A percentile compares a stretch with the other conserved stretches of the same genome.
phyloP scores from a whole-genome alignment of 2,888 invertebrate genomes.

The Argyresthia albistria region DNA sequence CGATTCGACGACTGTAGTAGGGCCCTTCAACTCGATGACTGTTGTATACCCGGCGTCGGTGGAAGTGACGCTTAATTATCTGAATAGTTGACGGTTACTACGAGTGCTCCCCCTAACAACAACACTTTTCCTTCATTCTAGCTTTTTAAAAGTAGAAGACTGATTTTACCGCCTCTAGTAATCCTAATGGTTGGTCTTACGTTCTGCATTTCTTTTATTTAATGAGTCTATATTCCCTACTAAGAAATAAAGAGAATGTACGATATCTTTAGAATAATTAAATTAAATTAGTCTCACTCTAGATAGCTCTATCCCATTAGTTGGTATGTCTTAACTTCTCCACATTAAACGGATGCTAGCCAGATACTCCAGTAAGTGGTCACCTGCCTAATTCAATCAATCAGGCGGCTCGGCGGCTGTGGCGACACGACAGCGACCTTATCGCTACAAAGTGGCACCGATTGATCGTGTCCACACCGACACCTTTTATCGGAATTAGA shows the following conservation, averaged over 20 bases:
- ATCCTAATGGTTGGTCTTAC: neutral
- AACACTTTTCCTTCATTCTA: neutral
- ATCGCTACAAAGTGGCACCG: slow-evolving; percentile 50
- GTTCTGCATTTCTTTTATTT: neutral
- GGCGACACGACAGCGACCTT: slow-evolving; percentile 17
- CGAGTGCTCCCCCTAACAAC: slow-evolving; percentile 7
- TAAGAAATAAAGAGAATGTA: neutral
- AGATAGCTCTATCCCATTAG: neutral
- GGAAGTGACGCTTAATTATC: slow-evolving; percentile 39
- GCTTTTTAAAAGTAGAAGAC: neutral
- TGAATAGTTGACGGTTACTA: slow-evolving; percentile 28
- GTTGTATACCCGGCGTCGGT: slow-evolving; percentile 33
- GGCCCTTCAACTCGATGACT: slow-evolving; percentile 47
- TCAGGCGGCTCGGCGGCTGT: slow-evolving; percentile 31
- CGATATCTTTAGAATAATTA: neutral
- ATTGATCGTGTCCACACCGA: slow-evolving; percentile 42
- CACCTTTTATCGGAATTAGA: slow-evolving; percentile 40
- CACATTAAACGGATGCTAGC: slow-evolving; percentile 19
- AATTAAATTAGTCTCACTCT: neutral
- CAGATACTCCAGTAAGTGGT: slow-evolving; percentile 31
- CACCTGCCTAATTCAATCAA: slow-evolving; percentile 46
- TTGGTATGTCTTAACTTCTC: slow-evolving; percentile 48
- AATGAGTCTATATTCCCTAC: neutral
- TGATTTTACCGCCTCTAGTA: neutral
- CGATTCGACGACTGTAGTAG: slow-evolving; percentile 28